Conservation (phyloP, 1,140 invertebrate species). For the Yoshiicerus persimilis region DNA sequence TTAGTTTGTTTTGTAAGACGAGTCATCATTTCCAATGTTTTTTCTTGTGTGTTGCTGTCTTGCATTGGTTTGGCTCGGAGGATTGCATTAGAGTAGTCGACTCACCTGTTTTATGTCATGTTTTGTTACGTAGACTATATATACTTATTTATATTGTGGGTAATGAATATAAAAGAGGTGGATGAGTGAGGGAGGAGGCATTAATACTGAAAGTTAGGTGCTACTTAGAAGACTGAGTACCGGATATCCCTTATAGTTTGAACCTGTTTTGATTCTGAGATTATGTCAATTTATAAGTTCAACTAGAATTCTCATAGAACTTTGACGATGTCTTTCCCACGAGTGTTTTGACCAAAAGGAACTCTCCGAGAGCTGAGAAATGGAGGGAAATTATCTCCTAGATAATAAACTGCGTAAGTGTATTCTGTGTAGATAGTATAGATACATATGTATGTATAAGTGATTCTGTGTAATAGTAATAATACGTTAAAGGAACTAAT, state of each 20-base stretch:
- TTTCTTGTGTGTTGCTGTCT: neutral
- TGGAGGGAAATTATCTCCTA: neutral
- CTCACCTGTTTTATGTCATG: constrained; percentile 12
- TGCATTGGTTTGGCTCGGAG: neutral
- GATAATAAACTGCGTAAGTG: neutral
- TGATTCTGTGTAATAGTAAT: neutral
- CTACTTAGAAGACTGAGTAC: constrained; percentile 31
- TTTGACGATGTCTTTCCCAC: constrained; percentile 40
- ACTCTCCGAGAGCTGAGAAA: constrained; percentile 6
- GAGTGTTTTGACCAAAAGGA: constrained; percentile 42
- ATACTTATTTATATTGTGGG: neutral
- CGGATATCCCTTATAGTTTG: constrained; percentile 45
- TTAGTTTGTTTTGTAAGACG: neutral
- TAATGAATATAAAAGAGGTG: neutral
- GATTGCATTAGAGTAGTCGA: neutral
- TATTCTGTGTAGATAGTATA: neutral
- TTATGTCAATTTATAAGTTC: constrained; percentile 42
- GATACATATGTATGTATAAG: neutral
- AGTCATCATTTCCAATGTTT: neutral
- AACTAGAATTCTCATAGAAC: constrained; percentile 37
- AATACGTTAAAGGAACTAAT: neutral
- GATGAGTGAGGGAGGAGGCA: neutral
- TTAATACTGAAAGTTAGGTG: neutral
- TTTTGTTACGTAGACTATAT: neutral
- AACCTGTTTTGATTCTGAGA: constrained; percentile 43